phyloP scores from a whole-genome alignment of 2,888 invertebrate species.

The Sisyra nigra region DNA sequence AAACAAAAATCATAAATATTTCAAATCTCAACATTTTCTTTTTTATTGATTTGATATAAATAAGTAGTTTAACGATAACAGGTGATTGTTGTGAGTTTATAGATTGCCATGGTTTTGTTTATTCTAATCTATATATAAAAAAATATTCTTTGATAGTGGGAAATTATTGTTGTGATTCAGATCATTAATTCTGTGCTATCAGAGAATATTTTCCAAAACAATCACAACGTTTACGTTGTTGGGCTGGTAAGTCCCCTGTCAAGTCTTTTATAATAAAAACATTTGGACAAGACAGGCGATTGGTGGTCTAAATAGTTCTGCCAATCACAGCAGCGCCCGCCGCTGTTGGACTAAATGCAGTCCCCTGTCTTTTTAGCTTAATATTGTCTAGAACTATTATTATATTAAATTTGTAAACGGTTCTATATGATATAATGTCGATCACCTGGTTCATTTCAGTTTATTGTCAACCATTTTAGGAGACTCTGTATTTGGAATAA shows the following conservation, averaged over 20 bases:
- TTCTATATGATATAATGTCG: too few species aligned
- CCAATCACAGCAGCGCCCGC: slow-evolving; percentile 15
- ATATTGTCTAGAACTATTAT: too few species aligned
- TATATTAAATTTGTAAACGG: too few species aligned
- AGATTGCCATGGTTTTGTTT: too few species aligned
- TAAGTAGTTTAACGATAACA: slow-evolving; percentile 1
- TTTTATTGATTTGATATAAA: background rate
- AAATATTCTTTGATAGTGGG: too few species aligned
- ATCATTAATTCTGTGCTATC: too few species aligned
- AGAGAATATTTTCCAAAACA: background rate
- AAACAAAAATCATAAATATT: background rate
- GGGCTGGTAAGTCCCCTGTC: slow-evolving; percentile 9
- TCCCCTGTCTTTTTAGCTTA: slow-evolving; percentile 8
- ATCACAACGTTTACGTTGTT: slow-evolving; percentile 8
- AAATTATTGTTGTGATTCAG: too few species aligned
- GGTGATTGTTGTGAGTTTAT: slow-evolving; percentile 1
- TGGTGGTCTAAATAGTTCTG: slow-evolving; percentile 14
- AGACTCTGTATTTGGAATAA: too few species aligned
- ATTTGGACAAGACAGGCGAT: slow-evolving; percentile 22
- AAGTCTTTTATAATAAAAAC: slow-evolving; percentile 3
- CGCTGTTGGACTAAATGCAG: slow-evolving; percentile 16
- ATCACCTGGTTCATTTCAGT: too few species aligned
- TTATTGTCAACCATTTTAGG: too few species aligned
- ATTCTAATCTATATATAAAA: too few species aligned
- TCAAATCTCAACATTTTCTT: background rate